Evolutionary conservation across 2,797 vertebrate genomes (phyloP).

Genomic region (Halcyon chelicuti): DNA sequence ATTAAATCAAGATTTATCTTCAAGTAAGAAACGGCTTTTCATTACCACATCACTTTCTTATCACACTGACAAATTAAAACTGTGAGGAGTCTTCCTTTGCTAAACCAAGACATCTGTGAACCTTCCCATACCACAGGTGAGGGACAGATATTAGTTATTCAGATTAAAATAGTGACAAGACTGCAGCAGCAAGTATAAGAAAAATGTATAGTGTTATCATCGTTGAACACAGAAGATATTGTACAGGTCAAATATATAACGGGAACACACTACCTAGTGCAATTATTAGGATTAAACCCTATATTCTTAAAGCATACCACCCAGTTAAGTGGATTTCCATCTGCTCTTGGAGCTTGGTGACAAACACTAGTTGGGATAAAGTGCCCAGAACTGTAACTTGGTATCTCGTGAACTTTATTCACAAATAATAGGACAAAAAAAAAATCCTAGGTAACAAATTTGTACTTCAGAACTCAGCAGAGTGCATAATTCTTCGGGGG

Average conservation of each 20-base stretch:
- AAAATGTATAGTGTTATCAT: not conserved
- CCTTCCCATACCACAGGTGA: not conserved
- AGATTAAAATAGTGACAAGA: not conserved
- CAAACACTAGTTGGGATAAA: not conserved
- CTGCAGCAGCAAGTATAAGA: not conserved
- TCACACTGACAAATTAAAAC: not conserved
- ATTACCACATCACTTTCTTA: constrained; percentile 3
- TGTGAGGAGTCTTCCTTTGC: not conserved
- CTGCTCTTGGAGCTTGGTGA: not conserved
- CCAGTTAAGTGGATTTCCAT: not conserved
- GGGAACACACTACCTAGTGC: not conserved
- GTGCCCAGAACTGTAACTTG: not conserved
- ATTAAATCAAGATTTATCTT: too few relatives aligned
- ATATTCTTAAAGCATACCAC: not conserved
- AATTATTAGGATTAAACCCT: not conserved
- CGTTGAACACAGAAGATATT: not conserved
- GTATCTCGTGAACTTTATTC: not conserved
- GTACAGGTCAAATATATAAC: not conserved
- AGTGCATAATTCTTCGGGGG: not conserved
- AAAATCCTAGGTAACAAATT: not conserved
- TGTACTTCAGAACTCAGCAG: not conserved
- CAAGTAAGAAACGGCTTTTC: constrained; percentile 10
- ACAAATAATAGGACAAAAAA: not conserved
- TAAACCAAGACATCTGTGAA: not conserved
- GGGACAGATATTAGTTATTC: not conserved